phyloP scores from a whole-genome alignment of 2,113 vertebrate species.

The Plectropomus leopardus region DNA sequence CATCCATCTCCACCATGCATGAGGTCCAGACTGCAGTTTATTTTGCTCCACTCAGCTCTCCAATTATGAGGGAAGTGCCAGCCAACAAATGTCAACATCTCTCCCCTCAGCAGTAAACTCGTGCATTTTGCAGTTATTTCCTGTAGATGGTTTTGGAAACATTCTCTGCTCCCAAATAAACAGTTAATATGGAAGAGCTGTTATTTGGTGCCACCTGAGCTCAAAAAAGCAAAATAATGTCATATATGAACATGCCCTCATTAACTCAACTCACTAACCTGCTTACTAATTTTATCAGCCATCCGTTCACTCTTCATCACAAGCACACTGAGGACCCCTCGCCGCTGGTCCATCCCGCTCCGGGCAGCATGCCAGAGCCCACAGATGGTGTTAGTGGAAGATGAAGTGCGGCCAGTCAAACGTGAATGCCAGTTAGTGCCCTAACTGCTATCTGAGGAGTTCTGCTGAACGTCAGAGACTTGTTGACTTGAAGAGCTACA shows the following conservation, averaged over 20 bases:
- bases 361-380: conserved; percentile 73
- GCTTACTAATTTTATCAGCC: conserved; percentile 38
- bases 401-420: conserved; percentile 79
- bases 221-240: conserved; percentile 20
- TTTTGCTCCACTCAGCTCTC: neutral
- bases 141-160: neutral
- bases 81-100: conserved; percentile 11
- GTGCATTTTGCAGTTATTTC: conserved; percentile 19
- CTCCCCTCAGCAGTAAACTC: neutral
- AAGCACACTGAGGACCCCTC: neutral
- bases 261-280: conserved; percentile 50
- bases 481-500: conserved; percentile 68
- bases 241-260: conserved; percentile 28
- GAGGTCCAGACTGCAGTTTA: neutral
- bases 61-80: neutral
- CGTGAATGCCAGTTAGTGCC: conserved; percentile 77
- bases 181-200: neutral
- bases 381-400: conserved; percentile 81
- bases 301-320: conserved; percentile 20
- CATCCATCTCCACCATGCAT: neutral
- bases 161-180: neutral
- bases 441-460: conserved; percentile 63
- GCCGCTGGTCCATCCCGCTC: conserved; percentile 58
- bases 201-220: neutral
- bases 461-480: conserved; percentile 49